Base-by-base conservation (phyloP, 1,140 invertebrate genomes). In the Pseudobourletiella spinata region DNA sequence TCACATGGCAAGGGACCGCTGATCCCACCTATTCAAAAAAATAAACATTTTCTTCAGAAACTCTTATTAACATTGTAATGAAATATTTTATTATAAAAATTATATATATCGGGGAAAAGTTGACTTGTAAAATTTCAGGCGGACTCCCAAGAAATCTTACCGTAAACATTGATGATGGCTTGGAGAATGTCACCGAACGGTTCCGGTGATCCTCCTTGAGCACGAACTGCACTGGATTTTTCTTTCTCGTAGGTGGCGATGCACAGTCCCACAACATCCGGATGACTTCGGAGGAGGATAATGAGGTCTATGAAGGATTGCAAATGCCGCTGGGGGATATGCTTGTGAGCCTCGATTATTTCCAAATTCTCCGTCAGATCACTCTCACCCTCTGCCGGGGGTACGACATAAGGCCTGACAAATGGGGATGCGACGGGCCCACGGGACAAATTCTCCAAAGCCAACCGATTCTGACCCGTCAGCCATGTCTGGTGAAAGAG, bases 261-360 rank as follows among this genome's bases (percentile, higher is more conserved):
- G 42, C 66, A 63, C 42, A 72, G 24, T 62, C 59, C 56, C 57
- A 68, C 48, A 64, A 61, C 44, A 67, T 69, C 55, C 18, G 65
- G 56, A 64, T 66, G 54, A 63, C 54, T 65, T 68, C 72, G 20
- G 1, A 70, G 50, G 26, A 70, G 26, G 4, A 26, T 52, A n/a
- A 70, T 63, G 2, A 64, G 57, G n/a, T 68, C 66, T 11, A 69
- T 52, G 44, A 61, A 69, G 22, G 55, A 61, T 50, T 65, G 60
- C 4, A 65, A 46, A 44, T 66, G 55, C 18, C 67, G 83, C 73
- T 88, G 89, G 70, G 85, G 84, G 55, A 95, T 76, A 50, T 85
- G 82, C 76, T 92, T 91, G 73, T 92, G 90, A 26, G 85, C 88
- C 75, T 96, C 90, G 35, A 93, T 78, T 76, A 97, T 96, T 52